These are phyloP conservation scores for Epinephelus lanceolatus DNA, from an alignment of 2,113 vertebrate genomes.

Conservation along the genomic window DNA sequence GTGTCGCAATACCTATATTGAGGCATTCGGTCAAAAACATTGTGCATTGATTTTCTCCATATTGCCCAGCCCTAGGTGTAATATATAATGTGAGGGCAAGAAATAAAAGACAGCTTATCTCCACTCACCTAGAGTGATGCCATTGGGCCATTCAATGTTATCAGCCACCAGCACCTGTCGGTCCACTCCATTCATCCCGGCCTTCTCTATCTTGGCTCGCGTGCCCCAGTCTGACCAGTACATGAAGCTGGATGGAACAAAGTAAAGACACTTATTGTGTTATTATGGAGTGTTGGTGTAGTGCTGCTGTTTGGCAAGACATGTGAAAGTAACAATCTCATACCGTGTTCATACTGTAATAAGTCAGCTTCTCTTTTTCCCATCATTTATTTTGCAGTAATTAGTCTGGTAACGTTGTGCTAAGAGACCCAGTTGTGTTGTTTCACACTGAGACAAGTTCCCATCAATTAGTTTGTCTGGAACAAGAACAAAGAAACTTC, in stretches of 20 bases:
- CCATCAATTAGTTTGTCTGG: not conserved
- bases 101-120: not conserved
- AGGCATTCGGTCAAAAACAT: no score
- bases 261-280: conserved; percentile 1
- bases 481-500: not conserved
- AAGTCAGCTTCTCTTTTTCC: not conserved
- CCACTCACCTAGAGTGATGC: conserved; percentile 92
- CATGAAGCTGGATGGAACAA: conserved; percentile 89
- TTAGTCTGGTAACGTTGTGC: not conserved
- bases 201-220: conserved; percentile 95
- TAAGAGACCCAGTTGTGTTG: not conserved
- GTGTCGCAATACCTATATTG: no score
- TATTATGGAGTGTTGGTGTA: not conserved
- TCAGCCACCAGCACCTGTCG: conserved; percentile 92
- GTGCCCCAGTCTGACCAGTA: conserved; percentile 99
- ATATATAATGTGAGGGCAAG: not conserved
- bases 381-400: not conserved
- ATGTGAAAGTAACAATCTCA: not conserved
- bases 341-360: not conserved
- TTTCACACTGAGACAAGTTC: not conserved
- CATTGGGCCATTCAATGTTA: conserved; percentile 97
- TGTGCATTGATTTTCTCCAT: no score
- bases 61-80: not conserved
- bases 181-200: conserved; percentile 94
- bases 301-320: not conserved